Percentiles rank a stretch among this genome's conserved stretches.
Conservation (phyloP, 1,140 invertebrate genomes). For the Amphibalanus amphitrite region DNA sequence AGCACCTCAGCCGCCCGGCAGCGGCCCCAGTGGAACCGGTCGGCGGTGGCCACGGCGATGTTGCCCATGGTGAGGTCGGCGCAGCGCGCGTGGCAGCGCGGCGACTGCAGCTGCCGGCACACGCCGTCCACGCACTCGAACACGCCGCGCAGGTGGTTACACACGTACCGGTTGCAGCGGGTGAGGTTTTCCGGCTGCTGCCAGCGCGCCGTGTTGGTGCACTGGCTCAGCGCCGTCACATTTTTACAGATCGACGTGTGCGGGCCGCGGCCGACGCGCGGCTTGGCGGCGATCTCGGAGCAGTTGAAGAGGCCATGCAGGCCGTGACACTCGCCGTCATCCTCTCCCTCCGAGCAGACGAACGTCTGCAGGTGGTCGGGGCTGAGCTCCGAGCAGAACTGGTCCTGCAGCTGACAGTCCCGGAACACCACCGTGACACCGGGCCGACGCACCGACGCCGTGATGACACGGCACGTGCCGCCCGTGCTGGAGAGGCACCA, state of each 20-base stretch:
- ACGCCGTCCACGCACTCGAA: conserved; percentile 56
- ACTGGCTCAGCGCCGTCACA: conserved; percentile 72
- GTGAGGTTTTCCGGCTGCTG: conserved; percentile 6
- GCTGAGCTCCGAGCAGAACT: conserved; percentile 18
- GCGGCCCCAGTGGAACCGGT: background rate
- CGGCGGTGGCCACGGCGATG: background rate
- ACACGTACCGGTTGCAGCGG: conserved; percentile 7
- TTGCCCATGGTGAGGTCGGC: background rate
- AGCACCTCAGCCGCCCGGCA: background rate
- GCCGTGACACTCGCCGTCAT: conserved; percentile 68
- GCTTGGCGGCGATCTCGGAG: conserved; percentile 33
- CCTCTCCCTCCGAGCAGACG: conserved; percentile 35
- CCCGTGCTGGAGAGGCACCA: conserved; percentile 74
- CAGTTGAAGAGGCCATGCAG: conserved; percentile 75
- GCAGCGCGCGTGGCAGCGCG: background rate
- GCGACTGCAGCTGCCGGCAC: background rate
- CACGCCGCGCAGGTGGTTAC: conserved; percentile 51
- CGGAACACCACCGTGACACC: conserved; percentile 66
- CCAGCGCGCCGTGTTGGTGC: conserved; percentile 22
- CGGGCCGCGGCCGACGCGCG: conserved; percentile 10
- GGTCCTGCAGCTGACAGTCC: conserved; percentile 40
- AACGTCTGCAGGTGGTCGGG: conserved; percentile 26
- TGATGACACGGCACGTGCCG: conserved; percentile 70
- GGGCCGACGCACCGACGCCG: conserved; percentile 62
- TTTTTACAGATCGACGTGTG: conserved; percentile 42